phyloP scores from a whole-genome alignment of 2,113 vertebrate species.

The Paracanthobrama guichenoti region DNA sequence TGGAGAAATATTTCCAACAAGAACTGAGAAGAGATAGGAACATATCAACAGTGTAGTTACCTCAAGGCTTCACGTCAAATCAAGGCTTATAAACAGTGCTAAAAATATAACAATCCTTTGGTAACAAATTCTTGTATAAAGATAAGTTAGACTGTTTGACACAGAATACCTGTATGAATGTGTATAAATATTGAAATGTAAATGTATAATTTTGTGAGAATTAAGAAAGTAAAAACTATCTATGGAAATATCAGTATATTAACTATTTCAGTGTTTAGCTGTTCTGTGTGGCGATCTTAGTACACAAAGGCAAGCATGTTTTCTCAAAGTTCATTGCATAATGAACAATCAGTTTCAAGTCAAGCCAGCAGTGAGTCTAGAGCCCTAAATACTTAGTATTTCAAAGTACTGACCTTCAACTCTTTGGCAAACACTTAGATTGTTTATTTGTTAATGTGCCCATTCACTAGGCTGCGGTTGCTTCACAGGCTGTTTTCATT shows the following conservation, averaged over 20 bases:
- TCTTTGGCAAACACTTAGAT: background rate
- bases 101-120: background rate
- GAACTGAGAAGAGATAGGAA: background rate
- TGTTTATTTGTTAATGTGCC: constrained; percentile 11
- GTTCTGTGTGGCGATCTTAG: background rate
- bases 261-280: background rate
- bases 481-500: constrained; percentile 2
- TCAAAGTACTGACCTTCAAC: constrained; percentile 46
- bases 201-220: no score
- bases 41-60: background rate
- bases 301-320: background rate
- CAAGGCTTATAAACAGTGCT: background rate
- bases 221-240: no score
- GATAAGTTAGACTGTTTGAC: background rate
- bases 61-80: background rate
- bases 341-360: background rate
- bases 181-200: no score
- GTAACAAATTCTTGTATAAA: background rate
- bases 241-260: no score
- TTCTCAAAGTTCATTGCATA: background rate
- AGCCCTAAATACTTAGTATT: background rate
- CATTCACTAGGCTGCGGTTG: constrained; percentile 17
- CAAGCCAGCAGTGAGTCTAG: background rate
- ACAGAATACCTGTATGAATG: no score
- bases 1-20: background rate